Percentiles rank a stretch among this genome's conserved stretches.
phyloP scores from a whole-genome alignment of 2,113 vertebrate species.

The Tragelaphus buxtoni region DNA sequence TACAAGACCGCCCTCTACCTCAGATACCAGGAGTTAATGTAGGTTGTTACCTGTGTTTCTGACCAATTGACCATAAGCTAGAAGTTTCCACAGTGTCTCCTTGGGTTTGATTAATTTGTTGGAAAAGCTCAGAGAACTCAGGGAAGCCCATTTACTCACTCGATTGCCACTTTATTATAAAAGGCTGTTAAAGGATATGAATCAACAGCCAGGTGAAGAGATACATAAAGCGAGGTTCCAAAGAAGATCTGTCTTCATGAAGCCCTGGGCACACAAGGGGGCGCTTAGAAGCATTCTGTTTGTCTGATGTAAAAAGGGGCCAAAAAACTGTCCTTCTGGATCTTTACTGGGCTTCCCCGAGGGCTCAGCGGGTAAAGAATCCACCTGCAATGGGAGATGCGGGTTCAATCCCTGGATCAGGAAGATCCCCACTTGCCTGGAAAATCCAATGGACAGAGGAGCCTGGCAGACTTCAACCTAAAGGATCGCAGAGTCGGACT shows the following conservation, averaged over 20 bases:
- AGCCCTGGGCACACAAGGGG: neutral
- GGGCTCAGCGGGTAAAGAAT: neutral
- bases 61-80: neutral
- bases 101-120: neutral
- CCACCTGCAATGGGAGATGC: neutral
- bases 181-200: neutral
- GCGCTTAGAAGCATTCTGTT: neutral
- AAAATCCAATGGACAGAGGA: neutral
- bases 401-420: neutral
- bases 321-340: neutral
- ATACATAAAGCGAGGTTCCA: neutral
- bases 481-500: rapidly evolving
- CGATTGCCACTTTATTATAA: neutral
- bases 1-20: rapidly evolving
- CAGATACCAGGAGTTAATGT: neutral
- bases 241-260: neutral
- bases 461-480: neutral
- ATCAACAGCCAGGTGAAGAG: neutral
- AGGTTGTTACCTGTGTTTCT: neutral
- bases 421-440: neutral
- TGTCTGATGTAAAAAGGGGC: too few species aligned
- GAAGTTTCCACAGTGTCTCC: neutral
- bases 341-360: neutral
- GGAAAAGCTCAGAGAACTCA: neutral
- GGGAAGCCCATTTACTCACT: neutral